These are phyloP conservation scores for Sarcophaga rosellei DNA, from an alignment of 2,888 invertebrate species.

Conservation along the genomic window DNA sequence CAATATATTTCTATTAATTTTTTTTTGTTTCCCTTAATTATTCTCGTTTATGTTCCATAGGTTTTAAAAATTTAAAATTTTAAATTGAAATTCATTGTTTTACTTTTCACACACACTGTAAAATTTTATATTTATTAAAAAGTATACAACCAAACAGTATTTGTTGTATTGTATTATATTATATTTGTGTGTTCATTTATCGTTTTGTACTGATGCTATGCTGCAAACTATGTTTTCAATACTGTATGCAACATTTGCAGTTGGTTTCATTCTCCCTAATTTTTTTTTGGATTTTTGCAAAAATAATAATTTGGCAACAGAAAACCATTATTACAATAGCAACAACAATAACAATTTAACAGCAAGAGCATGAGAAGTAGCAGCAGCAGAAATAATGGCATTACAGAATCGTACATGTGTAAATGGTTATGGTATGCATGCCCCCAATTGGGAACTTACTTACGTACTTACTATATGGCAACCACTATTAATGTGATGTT, in stretches of 20 bases:
- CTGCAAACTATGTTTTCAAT: slow-evolving; percentile 6
- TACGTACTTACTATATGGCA: background rate
- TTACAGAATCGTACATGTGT: background rate
- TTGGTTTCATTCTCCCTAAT: slow-evolving; percentile 3
- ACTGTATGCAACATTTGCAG: slow-evolving; percentile 42
- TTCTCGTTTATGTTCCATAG: too few species aligned
- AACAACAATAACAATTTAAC: slow-evolving; percentile 30
- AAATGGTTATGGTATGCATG: background rate
- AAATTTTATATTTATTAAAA: slow-evolving; percentile 7
- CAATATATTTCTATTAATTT: too few species aligned
- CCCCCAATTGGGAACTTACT: background rate
- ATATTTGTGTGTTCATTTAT: slow-evolving; percentile 2
- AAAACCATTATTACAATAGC: slow-evolving; percentile 52
- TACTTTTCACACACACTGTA: background rate
- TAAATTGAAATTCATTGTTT: too few species aligned
- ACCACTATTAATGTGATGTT: slow-evolving; percentile 11
- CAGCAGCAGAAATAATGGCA: slow-evolving; percentile 48
- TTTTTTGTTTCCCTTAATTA: too few species aligned
- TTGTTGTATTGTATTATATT: slow-evolving; percentile 9
- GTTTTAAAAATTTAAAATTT: too few species aligned
- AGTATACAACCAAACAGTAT: background rate
- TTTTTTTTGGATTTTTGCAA: slow-evolving; percentile 15
- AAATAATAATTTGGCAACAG: slow-evolving; percentile 60
- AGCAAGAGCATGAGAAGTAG: slow-evolving; percentile 32
- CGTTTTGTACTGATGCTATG: background rate